These are phyloP conservation scores for Siniperca undulata DNA, from an alignment of 2,797 vertebrate genomes.

Conservation along the genomic window DNA sequence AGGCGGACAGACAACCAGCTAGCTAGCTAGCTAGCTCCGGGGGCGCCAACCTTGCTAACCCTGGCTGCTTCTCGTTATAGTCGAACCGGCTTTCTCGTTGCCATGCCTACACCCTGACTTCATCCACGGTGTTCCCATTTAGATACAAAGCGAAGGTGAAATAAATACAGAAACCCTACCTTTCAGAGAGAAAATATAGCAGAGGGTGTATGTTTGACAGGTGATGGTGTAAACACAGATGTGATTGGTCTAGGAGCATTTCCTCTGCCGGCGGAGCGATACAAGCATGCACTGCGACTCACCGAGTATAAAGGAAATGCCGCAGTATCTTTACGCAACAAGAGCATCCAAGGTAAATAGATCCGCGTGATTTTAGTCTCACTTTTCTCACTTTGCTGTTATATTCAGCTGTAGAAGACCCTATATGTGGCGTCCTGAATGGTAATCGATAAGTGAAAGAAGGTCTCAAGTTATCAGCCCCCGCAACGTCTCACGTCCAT, in stretches of 20 bases:
- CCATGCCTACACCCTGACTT: no score
- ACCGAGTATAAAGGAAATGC: constrained; percentile 75
- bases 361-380: neutral
- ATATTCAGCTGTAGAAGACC: fast-evolving
- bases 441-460: neutral
- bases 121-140: neutral
- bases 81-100: neutral
- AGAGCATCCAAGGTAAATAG: constrained; percentile 76
- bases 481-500: constrained; percentile 26
- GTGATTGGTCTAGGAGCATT: constrained; percentile 81
- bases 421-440: fast-evolving
- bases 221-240: constrained; percentile 85
- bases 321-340: constrained; percentile 82
- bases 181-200: constrained; percentile 76
- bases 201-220: constrained; percentile 80
- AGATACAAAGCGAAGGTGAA: neutral
- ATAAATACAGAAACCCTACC: constrained; percentile 61
- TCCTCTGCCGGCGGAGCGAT: constrained; percentile 78
- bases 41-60: constrained; percentile 72
- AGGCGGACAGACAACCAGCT: constrained; percentile 68
- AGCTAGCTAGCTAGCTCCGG: constrained; percentile 70
- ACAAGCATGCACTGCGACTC: constrained; percentile 65
- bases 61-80: neutral
- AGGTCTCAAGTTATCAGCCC: neutral
- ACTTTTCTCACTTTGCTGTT: fast-evolving